Evolutionary conservation across 1,140 invertebrate genomes (phyloP).

Genomic region (Scaptomyza pallida): DNA sequence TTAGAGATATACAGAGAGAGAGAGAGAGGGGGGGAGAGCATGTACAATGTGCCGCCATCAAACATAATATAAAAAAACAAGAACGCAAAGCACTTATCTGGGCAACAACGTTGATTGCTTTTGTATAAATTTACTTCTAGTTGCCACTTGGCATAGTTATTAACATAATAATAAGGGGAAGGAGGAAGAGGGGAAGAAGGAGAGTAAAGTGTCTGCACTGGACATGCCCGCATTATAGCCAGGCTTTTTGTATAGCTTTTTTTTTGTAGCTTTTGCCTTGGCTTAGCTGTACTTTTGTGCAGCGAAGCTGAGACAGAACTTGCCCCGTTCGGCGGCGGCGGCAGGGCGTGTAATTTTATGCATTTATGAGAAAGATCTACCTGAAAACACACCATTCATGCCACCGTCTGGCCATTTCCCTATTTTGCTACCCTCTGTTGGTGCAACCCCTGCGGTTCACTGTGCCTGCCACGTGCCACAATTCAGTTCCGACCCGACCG

Average conservation of each 20-base stretch:
- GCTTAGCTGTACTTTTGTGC: conserved; percentile 42
- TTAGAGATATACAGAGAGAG: conserved; percentile 35
- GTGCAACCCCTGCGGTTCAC: conserved; percentile 22
- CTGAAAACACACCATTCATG: conserved; percentile 43
- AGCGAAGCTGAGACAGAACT: conserved; percentile 31
- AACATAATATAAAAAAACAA: no score
- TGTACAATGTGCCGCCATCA: conserved; percentile 42
- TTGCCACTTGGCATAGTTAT: conserved; percentile 37
- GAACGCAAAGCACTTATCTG: conserved; percentile 30
- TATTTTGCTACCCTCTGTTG: conserved; percentile 48
- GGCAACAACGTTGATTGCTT: conserved; percentile 43
- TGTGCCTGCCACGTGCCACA: conserved; percentile 71
- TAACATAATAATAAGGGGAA: conserved; percentile 30
- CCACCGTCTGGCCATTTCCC: conserved; percentile 53
- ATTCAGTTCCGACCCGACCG: conserved; percentile 40
- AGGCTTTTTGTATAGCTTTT: background rate
- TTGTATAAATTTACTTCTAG: conserved; percentile 11
- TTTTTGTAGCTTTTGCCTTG: background rate
- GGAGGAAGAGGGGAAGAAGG: conserved; percentile 1
- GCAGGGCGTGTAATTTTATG: conserved; percentile 71
- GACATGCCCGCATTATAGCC: conserved; percentile 41
- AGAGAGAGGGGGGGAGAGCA: background rate
- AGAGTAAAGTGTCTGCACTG: conserved; percentile 28
- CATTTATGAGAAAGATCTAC: conserved; percentile 60
- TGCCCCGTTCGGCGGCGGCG: conserved; percentile 35